phyloP scores from a whole-genome alignment of 2,888 invertebrate genomes.

The Drosophila cyrtoloma region DNA sequence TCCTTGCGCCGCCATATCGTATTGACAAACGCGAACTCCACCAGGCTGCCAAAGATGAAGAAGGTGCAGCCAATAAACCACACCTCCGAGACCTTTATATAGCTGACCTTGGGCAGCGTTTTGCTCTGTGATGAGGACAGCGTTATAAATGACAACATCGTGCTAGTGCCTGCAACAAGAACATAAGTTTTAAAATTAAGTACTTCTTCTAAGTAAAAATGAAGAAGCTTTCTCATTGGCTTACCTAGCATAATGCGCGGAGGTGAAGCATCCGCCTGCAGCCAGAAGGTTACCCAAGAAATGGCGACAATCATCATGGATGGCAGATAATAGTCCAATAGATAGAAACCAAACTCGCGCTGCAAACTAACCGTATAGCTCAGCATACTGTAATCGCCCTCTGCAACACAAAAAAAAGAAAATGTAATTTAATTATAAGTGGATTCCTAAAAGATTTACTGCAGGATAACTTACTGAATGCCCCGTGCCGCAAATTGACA shows the following conservation, averaged over 20 bases:
- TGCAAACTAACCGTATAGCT: conserved; percentile 81
- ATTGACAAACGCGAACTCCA: conserved; percentile 82
- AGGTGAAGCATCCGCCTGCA: conserved; percentile 82
- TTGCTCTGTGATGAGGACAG: conserved; percentile 82
- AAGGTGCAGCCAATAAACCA: conserved; percentile 83
- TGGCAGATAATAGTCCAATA: conserved; percentile 81
- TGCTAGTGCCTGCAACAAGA: conserved; percentile 74
- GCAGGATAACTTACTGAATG: conserved; percentile 67
- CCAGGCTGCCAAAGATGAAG: conserved; percentile 82
- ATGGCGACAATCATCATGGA: conserved; percentile 84
- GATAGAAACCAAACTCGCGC: conserved; percentile 82
- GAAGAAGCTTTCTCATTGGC: neutral
- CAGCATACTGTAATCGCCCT: conserved; percentile 78
- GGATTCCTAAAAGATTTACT: neutral
- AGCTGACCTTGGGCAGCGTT: conserved; percentile 82
- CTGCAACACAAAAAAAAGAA: conserved; percentile 36
- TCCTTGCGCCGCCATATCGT: conserved; percentile 83
- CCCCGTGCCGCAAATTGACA: conserved; percentile 78
- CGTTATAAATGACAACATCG: conserved; percentile 82
- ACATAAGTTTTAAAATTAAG: neutral
- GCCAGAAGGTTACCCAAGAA: conserved; percentile 83
- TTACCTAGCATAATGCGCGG: conserved; percentile 82
- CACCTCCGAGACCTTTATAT: conserved; percentile 82
- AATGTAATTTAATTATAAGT: rapidly evolving
- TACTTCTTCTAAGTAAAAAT: rapidly evolving